phyloP scores from a whole-genome alignment of 2,797 vertebrate genomes.

The Neosalanx taihuensis region DNA sequence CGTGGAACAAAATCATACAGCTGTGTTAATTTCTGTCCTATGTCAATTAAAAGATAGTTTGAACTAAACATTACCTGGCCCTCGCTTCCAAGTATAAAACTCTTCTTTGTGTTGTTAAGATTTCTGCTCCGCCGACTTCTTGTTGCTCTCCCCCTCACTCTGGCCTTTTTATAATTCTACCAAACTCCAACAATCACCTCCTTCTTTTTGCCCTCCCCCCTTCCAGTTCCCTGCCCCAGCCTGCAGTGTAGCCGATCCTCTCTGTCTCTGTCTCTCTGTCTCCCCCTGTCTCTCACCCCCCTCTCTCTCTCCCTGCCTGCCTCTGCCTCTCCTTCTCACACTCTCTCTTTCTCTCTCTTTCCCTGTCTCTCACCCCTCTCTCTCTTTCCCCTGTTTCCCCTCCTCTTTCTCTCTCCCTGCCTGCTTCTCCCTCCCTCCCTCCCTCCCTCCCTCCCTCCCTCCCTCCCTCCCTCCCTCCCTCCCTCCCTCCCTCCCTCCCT shows the following conservation, averaged over 20 bases:
- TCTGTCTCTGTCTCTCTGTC: background rate
- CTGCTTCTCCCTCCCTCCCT: background rate
- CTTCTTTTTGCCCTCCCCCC: conserved; percentile 31
- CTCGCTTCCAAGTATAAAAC: background rate
- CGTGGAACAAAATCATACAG: background rate
- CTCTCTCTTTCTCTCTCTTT: background rate
- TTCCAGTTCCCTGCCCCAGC: conserved; percentile 10
- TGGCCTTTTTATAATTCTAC: conserved; percentile 32
- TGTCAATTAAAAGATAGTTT: background rate
- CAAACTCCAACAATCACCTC: conserved; percentile 45
- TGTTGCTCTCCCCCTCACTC: conserved; percentile 18
- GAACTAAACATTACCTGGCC: background rate
- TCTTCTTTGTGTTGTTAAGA: background rate
- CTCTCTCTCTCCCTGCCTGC: conserved; percentile 1
- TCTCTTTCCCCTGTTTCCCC: background rate
- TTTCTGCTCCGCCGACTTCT: background rate
- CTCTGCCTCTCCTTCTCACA: background rate
- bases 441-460: background rate
- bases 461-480: conserved; percentile 20
- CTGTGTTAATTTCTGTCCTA: background rate
- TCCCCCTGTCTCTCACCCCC: conserved; percentile 1
- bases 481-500: conserved; percentile 26
- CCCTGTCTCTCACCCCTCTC: background rate
- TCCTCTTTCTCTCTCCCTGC: background rate
- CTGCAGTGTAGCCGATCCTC: background rate